Conservation (phyloP, 2,888 invertebrate genomes). For the Tipula unca region DNA sequence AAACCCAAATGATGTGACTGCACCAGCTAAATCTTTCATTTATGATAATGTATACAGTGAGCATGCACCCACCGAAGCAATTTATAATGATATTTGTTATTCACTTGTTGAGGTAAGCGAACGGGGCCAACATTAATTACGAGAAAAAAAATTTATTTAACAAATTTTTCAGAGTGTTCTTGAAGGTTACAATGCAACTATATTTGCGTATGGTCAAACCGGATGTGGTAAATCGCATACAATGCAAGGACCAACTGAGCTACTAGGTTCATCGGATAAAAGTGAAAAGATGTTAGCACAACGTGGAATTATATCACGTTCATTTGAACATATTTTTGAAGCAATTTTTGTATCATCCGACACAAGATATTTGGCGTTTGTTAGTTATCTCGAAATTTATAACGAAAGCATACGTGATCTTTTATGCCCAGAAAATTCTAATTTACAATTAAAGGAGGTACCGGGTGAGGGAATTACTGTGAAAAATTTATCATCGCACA, state of each 20-base stretch:
- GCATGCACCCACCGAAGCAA: conserved; percentile 69
- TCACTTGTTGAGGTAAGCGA: conserved; percentile 66
- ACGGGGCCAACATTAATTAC: background rate
- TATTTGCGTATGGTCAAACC: conserved; percentile 90
- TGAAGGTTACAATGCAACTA: conserved; percentile 87
- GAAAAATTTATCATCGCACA: conserved; percentile 56
- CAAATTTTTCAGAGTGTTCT: conserved; percentile 53
- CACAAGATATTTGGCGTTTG: conserved; percentile 51
- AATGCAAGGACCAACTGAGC: conserved; percentile 59
- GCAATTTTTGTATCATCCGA: conserved; percentile 64
- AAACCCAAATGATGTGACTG: conserved; percentile 52
- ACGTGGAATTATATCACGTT: conserved; percentile 61
- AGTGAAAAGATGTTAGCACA: conserved; percentile 25
- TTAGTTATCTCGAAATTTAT: conserved; percentile 80
- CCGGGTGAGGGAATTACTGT: conserved; percentile 47
- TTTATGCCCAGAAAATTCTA: conserved; percentile 55
- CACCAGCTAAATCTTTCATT: conserved; percentile 60
- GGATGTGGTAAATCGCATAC: conserved; percentile 87
- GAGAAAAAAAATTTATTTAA: background rate
- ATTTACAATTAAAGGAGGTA: conserved; percentile 45
- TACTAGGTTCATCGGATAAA: conserved; percentile 18
- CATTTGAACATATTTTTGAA: conserved; percentile 85
- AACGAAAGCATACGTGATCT: conserved; percentile 90
- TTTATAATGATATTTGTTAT: conserved; percentile 82
- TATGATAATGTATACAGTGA: conserved; percentile 79